These are phyloP conservation scores for Lonchura striata DNA, from an alignment of 2,113 vertebrate genomes.

Conservation along the genomic window DNA sequence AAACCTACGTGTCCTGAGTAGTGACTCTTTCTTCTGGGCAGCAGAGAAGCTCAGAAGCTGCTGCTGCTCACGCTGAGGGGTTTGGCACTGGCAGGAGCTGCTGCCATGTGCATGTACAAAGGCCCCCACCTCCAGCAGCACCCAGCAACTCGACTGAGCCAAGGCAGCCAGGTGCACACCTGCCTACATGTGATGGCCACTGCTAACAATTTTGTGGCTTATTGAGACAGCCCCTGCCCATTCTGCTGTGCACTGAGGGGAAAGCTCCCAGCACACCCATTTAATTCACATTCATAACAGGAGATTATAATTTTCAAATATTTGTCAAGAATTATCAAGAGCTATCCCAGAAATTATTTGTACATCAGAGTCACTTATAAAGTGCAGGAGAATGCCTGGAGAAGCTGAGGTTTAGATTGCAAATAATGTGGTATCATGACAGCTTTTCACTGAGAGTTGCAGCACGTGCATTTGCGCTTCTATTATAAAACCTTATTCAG, in stretches of 20 bases:
- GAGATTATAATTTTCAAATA: not conserved
- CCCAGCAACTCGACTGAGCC: not conserved
- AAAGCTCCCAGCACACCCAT: not conserved
- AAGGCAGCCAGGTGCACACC: not conserved
- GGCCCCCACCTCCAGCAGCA: not conserved
- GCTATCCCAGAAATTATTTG: not conserved
- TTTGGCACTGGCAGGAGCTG: not conserved
- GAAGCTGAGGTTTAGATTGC: not conserved
- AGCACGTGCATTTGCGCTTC: not conserved
- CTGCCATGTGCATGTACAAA: not conserved
- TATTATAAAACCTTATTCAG: not conserved
- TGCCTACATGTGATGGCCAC: not conserved
- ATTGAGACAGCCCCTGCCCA: not conserved
- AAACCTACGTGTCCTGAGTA: not conserved
- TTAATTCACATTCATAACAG: rapidly evolving
- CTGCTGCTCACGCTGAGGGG: not conserved
- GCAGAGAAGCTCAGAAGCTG: not conserved
- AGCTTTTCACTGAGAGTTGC: not conserved
- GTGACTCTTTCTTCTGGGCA: not conserved
- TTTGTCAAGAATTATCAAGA: not conserved
- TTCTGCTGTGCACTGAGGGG: not conserved
- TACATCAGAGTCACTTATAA: not conserved
- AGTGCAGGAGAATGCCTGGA: not conserved
- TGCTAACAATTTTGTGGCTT: not conserved
- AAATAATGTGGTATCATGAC: not conserved